These are phyloP conservation scores for Parnassius mnemosyne DNA, from an alignment of 2,888 invertebrate genomes.

Conservation along the genomic window DNA sequence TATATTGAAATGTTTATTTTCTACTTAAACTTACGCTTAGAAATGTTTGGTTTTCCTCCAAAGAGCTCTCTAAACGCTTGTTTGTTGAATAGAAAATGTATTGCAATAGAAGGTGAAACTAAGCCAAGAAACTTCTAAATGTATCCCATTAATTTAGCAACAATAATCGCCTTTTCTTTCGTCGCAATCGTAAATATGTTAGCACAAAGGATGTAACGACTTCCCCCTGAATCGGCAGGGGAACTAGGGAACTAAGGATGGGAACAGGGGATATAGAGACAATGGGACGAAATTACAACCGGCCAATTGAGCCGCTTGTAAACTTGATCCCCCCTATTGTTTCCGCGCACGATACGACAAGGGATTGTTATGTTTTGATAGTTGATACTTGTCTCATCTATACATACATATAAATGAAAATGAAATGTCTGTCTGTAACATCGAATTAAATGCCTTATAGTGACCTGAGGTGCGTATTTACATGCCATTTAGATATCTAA, in stretches of 20 bases:
- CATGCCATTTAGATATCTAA: too few relatives aligned
- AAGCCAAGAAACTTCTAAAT: slow-evolving; percentile 16
- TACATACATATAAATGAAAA: too few relatives aligned
- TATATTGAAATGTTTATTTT: too few relatives aligned
- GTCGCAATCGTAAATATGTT: slow-evolving; percentile 51
- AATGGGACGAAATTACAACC: slow-evolving; percentile 76
- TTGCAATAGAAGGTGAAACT: slow-evolving; percentile 8
- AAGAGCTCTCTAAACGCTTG: background rate
- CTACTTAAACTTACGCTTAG: too few relatives aligned
- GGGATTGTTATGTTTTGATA: slow-evolving; percentile 47
- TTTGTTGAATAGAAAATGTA: slow-evolving; percentile 15
- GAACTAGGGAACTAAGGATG: slow-evolving; percentile 34
- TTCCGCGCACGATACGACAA: slow-evolving; percentile 62
- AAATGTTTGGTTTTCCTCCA: too few relatives aligned
- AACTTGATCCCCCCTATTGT: slow-evolving; percentile 77
- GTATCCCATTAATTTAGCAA: slow-evolving; percentile 43
- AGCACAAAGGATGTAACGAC: slow-evolving; percentile 63
- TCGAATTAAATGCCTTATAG: too few relatives aligned
- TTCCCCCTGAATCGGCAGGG: slow-evolving; percentile 49
- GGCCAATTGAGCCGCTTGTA: slow-evolving; percentile 77
- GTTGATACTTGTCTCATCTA: slow-evolving; percentile 30
- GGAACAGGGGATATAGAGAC: slow-evolving; percentile 61
- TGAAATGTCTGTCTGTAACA: too few relatives aligned
- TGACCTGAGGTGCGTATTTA: too few relatives aligned
- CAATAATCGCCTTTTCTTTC: slow-evolving; percentile 54